A percentile compares a stretch with the other conserved stretches of the same genome.
Evolutionary conservation across 64 coral and sea anemone genomes (phyloP).

Genomic region (Exaiptasia diaphana): DNA sequence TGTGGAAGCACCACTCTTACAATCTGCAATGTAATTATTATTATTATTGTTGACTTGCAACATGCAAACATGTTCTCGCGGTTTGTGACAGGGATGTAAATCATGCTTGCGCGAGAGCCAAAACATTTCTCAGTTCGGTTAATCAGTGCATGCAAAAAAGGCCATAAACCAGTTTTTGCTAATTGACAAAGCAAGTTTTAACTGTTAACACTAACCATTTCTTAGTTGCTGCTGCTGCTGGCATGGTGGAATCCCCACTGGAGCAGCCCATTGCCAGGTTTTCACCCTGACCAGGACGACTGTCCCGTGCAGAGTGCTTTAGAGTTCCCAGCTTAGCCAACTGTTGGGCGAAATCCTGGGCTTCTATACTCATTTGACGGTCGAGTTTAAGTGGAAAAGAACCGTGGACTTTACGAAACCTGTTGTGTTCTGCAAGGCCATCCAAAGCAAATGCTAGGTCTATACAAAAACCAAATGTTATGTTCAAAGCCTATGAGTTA

Average conservation of each 20-base stretch:
- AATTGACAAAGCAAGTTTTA: too few species aligned
- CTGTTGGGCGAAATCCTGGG: constrained; percentile 23
- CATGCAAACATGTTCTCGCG: too few species aligned
- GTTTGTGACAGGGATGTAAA: too few species aligned
- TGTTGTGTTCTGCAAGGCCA: constrained; percentile 52
- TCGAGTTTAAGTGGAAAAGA: constrained; percentile 41
- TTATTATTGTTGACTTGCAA: too few species aligned
- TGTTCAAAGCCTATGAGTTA: too few species aligned
- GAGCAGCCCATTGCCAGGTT: constrained; percentile 63
- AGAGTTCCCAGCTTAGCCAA: constrained; percentile 13
- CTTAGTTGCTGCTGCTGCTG: neutral
- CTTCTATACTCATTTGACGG: constrained; percentile 31
- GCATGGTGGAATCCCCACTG: neutral
- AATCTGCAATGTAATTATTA: too few species aligned
- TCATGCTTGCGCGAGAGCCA: too few species aligned
- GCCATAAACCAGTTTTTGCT: too few species aligned
- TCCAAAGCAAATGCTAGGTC: neutral
- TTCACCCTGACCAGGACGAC: constrained; percentile 24
- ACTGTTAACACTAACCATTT: neutral
- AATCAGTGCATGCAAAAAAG: too few species aligned
- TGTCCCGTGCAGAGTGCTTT: constrained; percentile 20
- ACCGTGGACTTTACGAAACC: constrained; percentile 62
- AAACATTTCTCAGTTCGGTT: too few species aligned
- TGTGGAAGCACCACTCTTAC: too few species aligned
- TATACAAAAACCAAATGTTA: too few species aligned